Conservation (phyloP, 2,113 vertebrate genomes). For the Saimiri boliviensis region DNA sequence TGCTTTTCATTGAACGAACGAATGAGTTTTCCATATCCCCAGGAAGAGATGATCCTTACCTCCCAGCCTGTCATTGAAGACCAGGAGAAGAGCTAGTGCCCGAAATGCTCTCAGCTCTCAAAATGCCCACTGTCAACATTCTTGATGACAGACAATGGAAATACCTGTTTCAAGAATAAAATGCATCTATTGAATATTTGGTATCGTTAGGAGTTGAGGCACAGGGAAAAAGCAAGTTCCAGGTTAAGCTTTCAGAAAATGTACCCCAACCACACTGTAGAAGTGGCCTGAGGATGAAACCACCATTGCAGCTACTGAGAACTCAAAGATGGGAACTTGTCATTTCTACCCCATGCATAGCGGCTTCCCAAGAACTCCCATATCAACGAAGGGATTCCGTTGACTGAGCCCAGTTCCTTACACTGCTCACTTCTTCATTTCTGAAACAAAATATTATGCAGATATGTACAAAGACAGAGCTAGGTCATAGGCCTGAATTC, state of each 20-base stretch:
- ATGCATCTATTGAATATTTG: not conserved
- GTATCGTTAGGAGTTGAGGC: not conserved
- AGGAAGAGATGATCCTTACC: not conserved
- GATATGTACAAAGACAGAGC: not conserved
- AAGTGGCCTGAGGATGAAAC: not conserved
- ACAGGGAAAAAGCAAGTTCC: not conserved
- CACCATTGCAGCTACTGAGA: not conserved
- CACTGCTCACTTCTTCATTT: not conserved
- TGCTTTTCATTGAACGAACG: slow-evolving; percentile 24
- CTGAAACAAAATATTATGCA: not conserved
- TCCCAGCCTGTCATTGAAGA: not conserved
- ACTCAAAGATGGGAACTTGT: not conserved
- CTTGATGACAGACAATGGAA: not conserved
- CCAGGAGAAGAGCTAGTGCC: not conserved
- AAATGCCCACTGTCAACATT: not conserved
- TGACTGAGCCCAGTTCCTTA: not conserved
- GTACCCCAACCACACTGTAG: not conserved
- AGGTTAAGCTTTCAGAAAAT: slow-evolving; percentile 32
- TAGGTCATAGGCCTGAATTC: not conserved
- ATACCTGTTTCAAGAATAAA: slow-evolving; percentile 21
- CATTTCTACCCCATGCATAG: too few species aligned
- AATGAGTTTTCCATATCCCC: not conserved
- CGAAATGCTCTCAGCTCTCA: not conserved
- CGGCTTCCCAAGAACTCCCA: not conserved
- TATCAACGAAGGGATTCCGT: not conserved